phyloP scores from a whole-genome alignment of 2,113 vertebrate species.

The Hiodon alosoides region DNA sequence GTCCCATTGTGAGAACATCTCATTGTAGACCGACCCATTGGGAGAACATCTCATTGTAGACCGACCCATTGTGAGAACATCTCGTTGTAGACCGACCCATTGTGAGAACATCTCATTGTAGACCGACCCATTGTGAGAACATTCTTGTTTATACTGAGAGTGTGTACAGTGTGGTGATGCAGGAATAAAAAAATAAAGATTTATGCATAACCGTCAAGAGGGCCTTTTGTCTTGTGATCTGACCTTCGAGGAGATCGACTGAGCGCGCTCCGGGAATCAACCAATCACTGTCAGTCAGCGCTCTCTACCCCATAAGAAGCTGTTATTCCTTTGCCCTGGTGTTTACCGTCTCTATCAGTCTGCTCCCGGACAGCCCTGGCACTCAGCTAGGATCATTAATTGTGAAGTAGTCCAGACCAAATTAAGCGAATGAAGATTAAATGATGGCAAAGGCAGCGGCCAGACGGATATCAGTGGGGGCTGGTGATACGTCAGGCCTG shows the following conservation, averaged over 20 bases:
- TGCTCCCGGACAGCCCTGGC: constrained; percentile 53
- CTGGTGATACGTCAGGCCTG: constrained; percentile 57
- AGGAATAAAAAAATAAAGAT: background rate
- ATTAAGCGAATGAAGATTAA: constrained; percentile 70
- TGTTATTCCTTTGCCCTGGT: background rate
- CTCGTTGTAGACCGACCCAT: no score
- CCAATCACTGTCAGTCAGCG: background rate
- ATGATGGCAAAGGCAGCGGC: constrained; percentile 57
- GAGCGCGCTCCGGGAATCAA: background rate
- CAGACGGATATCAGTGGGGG: constrained; percentile 59
- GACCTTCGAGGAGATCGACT: background rate
- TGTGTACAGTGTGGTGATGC: background rate
- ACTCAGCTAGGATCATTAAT: constrained; percentile 51
- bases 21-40: background rate
- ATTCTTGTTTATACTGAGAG: background rate
- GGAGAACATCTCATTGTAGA: background rate
- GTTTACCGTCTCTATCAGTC: constrained; percentile 29
- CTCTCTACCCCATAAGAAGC: background rate
- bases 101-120: no score
- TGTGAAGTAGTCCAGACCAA: constrained; percentile 52
- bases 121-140: background rate
- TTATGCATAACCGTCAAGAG: no score
- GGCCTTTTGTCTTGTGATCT: background rate
- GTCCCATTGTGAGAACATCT: no score
- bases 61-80: no score